Evolutionary conservation across 2,888 invertebrate species (phyloP), one percentile per base, ranked within the genome.

Genomic region (Heteromurus nitidus): DNA sequence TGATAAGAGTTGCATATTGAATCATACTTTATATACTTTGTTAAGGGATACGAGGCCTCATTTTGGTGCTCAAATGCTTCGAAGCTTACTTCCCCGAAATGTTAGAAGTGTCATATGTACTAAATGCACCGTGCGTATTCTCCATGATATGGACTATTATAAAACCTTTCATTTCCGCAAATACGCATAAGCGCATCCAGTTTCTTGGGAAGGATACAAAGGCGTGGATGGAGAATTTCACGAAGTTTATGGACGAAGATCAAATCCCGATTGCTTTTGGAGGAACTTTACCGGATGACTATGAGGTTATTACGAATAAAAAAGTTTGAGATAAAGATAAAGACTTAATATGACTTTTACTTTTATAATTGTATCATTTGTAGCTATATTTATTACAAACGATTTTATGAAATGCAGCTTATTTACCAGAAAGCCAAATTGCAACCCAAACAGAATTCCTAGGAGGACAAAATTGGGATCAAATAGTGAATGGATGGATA

Each of bases 61-160:
- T 80, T n/a, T 69, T 62, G 1, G 44, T 80, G 42, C 53, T 80
- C 5, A 81, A 81, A 26, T 75, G 44, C 0, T 81, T 75, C 53
- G 81, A 81, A 69, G 69, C 81, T 1, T 62, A 65, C 22, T 75
- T 70, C 20, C 81, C 81, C 0, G 81, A 81, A 58, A 53, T 65
- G 0, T 42, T 81, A n/a, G 75, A 81, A 36, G 11, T 31, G 18
- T 69, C 65, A 0, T 81, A 50, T 30, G 18, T 81, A 5, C 20
- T 81, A 0, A 74, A 73, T 18, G 81, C 81, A 16, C 81, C 81
- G 16, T 75, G 75, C 70, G 44, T 70, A 7, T 81, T 81, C 26
- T 55, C 75, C 16, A 75, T 81, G 18, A 16, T 81, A 3, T 81
- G 75, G 75, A 64, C 75, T 0, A 69, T 81, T 44, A 24, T 53